Evolutionary conservation across 2,888 invertebrate genomes (phyloP), one percentile per base, ranked within the genome.

Genomic region (Galeruca laticollis): DNA sequence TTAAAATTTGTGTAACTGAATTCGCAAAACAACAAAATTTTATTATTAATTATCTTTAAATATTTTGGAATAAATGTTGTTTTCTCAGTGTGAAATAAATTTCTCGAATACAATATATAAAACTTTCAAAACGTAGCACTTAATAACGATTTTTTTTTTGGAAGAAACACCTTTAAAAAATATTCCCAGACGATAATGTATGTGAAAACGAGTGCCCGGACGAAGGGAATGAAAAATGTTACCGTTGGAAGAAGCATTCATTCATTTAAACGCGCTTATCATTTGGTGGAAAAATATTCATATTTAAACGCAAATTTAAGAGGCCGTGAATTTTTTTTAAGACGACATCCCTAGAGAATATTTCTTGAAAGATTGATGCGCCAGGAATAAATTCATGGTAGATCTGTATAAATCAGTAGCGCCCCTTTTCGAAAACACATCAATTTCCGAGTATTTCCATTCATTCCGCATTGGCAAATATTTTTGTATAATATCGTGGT

Each of bases 251-350:
- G n/a, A 47, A 35, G 21, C 35, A 47, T 49, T 61, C 65, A 65
- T 65, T 65, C 65, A 71, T 69, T 60, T 60, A 69, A 59, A 71
- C 35, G 61, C 64, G 61, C 64, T 60, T 68, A 68, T 69, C 54
- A 54, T 26, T 54, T 15, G 54, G 54, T 54, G 43, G 26, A 26
- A 65, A 62, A 49, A 68, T 65, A 68, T 70, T 68, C 72, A 68
- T 72, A 65, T 65, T 70, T 69, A 68, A 66, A 66, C 33, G 60
- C 62, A 69, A 49, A 68, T 70, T 68, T 66, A 65, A 65, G 65
- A 68, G 56, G 51, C 64, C 67, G 61, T 70, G 62, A 62, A 70
- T 26, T 26, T 63, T 66, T 56, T 59, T 51, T 37, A 31, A 65
- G 62, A 70, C 65, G 57, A 56, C 49, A 31, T 61, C 68, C 26